Percentiles rank a stretch among this genome's conserved stretches.
Conservation (phyloP, 2,797 vertebrate species). For the Sebastes itinus region DNA sequence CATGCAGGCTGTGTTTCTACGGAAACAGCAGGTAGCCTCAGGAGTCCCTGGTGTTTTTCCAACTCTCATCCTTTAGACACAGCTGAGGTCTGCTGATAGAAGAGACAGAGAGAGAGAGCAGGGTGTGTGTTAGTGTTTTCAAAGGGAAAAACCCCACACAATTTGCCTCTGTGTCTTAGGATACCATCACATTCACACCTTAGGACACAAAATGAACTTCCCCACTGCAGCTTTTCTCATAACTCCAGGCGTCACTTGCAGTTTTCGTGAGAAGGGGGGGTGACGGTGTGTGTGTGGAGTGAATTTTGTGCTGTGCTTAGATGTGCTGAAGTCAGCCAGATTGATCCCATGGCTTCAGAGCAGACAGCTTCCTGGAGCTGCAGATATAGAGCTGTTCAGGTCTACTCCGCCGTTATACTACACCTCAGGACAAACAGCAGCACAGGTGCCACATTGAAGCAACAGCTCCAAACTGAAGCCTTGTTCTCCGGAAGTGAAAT, state of each 20-base stretch:
- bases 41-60: constrained; percentile 70
- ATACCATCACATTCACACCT: constrained; percentile 46
- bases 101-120: constrained; percentile 32
- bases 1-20: constrained; percentile 73
- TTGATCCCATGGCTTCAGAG: constrained; percentile 37
- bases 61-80: constrained; percentile 67
- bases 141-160: constrained; percentile 47
- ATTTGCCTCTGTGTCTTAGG: constrained; percentile 37
- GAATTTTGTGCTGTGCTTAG: constrained; percentile 7
- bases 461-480: not conserved
- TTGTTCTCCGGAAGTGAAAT: not conserved
- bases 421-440: constrained; percentile 17
- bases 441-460: not conserved
- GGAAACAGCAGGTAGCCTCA: constrained; percentile 76
- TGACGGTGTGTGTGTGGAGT: not conserved
- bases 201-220: constrained; percentile 45
- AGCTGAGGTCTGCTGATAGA: constrained; percentile 75
- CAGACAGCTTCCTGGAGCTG: constrained; percentile 19
- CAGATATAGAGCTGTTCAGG: constrained; percentile 28
- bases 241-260: constrained; percentile 38
- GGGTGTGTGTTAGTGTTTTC: constrained; percentile 34
- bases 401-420: not conserved
- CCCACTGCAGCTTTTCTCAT: constrained; percentile 31
- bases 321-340: constrained; percentile 32
- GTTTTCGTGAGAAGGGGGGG: not conserved